Evolutionary conservation across 2,797 vertebrate species (phyloP).

Genomic region (Gallinago stenura): DNA sequence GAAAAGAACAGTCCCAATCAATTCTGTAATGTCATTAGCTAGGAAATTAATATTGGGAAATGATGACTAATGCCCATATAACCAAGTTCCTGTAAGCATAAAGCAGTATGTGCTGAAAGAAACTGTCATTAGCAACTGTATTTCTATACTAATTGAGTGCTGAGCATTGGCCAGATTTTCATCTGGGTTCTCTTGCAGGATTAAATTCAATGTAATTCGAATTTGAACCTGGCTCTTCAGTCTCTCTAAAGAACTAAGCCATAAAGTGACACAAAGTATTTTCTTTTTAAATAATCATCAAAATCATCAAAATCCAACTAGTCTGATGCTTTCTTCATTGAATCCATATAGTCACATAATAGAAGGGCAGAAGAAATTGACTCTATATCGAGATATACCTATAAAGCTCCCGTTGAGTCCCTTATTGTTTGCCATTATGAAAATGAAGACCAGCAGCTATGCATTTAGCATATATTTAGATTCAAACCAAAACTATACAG

Average conservation of each 20-base stretch:
- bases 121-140: neutral
- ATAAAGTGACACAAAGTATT: neutral
- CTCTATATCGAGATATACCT: neutral
- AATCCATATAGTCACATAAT: neutral
- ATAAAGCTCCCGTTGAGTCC: neutral
- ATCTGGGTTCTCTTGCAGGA: neutral
- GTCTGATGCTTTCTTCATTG: neutral
- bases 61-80: constrained; percentile 10
- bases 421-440: neutral
- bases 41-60: constrained; percentile 19
- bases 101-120: neutral
- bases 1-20: neutral
- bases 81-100: constrained; percentile 20
- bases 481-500: neutral
- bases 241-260: neutral
- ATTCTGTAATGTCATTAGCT: neutral
- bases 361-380: neutral
- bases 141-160: constrained; percentile 28
- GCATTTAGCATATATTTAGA: neutral
- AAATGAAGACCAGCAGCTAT: neutral
- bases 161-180: constrained; percentile 13
- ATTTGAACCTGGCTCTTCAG: neutral
- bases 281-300: neutral
- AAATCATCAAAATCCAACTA: neutral
- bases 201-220: neutral